phyloP scores from a whole-genome alignment of 2,888 invertebrate genomes.

The Agrotis exclamationis region DNA sequence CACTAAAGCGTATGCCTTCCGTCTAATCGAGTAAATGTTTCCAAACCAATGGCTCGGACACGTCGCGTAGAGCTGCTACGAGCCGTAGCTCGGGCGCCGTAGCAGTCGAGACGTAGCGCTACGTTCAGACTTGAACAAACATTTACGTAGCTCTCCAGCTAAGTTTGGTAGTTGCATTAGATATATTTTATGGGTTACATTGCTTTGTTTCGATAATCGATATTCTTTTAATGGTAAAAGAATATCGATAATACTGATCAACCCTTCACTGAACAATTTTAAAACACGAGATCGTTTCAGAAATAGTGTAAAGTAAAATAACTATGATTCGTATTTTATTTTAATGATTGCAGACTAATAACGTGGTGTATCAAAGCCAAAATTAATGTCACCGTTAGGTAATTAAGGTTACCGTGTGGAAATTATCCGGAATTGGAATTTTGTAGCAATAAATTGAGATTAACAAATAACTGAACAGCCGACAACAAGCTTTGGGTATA shows the following conservation, averaged over 20 bases:
- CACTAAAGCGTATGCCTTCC: conserved; percentile 86
- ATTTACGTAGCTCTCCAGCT: conserved; percentile 76
- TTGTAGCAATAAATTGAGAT: conserved; percentile 72
- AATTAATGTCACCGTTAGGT: conserved; percentile 78
- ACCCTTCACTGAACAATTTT: background rate
- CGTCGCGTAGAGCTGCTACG: conserved; percentile 82
- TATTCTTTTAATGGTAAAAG: background rate
- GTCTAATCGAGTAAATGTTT: conserved; percentile 88
- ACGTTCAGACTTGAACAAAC: conserved; percentile 78
- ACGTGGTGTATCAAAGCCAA: conserved; percentile 70
- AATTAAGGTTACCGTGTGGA: conserved; percentile 76
- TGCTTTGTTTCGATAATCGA: conserved; percentile 45
- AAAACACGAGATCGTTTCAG: background rate
- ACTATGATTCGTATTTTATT: conserved; percentile 58
- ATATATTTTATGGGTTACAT: conserved; percentile 65
- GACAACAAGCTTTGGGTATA: conserved; percentile 59
- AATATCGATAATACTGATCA: background rate
- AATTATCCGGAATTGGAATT: conserved; percentile 72
- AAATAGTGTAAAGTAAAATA: conserved; percentile 4
- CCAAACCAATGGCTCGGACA: conserved; percentile 82
- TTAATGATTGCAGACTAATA: conserved; percentile 71
- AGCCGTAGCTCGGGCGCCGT: conserved; percentile 73
- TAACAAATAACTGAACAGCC: conserved; percentile 68
- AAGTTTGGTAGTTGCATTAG: conserved; percentile 67
- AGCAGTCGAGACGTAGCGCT: conserved; percentile 71